phyloP scores from a whole-genome alignment of 2,797 vertebrate species.

The Fundulus diaphanus region DNA sequence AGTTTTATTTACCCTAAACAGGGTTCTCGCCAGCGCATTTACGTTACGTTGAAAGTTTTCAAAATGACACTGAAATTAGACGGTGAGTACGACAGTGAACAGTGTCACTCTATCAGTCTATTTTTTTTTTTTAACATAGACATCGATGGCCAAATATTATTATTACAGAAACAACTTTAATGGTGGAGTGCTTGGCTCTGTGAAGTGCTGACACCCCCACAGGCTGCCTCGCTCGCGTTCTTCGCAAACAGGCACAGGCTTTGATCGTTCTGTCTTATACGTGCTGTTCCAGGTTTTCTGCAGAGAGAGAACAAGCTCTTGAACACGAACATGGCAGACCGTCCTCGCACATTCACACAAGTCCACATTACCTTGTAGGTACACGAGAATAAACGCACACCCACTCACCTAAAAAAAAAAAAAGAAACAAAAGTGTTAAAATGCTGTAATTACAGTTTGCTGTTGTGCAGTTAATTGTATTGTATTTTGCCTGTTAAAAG shows the following conservation, averaged over 20 bases:
- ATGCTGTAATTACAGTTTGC: background rate
- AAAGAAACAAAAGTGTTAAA: background rate
- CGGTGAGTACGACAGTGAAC: too few relatives aligned
- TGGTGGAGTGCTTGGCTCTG: conserved; percentile 3
- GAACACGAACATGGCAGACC: conserved; percentile 5
- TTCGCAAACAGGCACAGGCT: conserved; percentile 36
- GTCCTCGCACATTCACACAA: conserved; percentile 9
- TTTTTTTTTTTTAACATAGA: background rate
- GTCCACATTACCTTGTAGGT: conserved; percentile 4
- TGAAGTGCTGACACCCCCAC: conserved; percentile 21
- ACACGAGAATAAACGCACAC: background rate
- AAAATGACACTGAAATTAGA: too few relatives aligned
- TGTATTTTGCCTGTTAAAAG: conserved; percentile 17
- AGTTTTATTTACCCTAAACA: too few relatives aligned
- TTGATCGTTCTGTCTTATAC: conserved; percentile 29
- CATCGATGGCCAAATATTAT: background rate
- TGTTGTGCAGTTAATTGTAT: background rate
- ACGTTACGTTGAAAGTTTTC: too few relatives aligned
- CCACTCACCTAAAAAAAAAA: background rate
- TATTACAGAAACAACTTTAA: conserved; percentile 22
- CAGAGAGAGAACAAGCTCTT: conserved; percentile 24
- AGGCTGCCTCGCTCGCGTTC: conserved; percentile 20
- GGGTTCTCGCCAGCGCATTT: too few relatives aligned
- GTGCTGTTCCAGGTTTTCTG: conserved; percentile 42
- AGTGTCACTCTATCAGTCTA: background rate